Base-by-base conservation (phyloP, 2,113 vertebrate species). In the Willisornis vidua region DNA sequence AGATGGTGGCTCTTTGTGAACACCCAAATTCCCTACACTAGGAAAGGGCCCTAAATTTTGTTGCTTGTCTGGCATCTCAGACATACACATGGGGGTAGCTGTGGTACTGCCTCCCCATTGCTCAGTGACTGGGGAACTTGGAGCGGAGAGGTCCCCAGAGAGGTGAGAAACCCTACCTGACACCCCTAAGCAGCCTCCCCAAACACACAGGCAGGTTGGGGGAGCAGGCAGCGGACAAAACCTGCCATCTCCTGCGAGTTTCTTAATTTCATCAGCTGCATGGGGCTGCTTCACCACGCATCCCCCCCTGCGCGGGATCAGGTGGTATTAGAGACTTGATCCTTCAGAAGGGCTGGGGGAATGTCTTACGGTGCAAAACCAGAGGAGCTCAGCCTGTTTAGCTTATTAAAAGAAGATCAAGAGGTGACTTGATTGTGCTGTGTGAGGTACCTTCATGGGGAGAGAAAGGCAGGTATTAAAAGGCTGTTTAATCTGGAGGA, bases 331-430 rank as follows among this genome's bases (percentile, higher is more conserved):
- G 52, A 70, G 85, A 78, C 58, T 62, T 89, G 79, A 87, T 96
- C 90, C 96, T 89, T 82, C 70, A 81, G 87, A 95, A 49, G 66
- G 63, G 66, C 80, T 62, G 29, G n/a, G 84, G 67, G 54, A 91
- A 89, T 48, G 81, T 63, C 96, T 91, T 87, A 85, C 0, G 0
- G 74, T 61, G 87, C 0, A 0, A 85, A 94, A 79, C 87, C 3
- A 2, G 46, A 94, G 85, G 49, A 89, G 85, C 82, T 96, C 94
- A 93, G 73, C 74, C 92, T 92, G 39, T 89, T 97, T 97, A 94
- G 73, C 86, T 95, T 95, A 96, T 90, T 89, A 93, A 89, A 95
- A 81, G 89, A 93, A 88, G 90, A 93, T 94, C 87, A 97, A 90
- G 87, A 82, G 80, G 84, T 87, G 93, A 91, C 84, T 95, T 94